Evolutionary conservation across 2,113 vertebrate genomes (phyloP).

Genomic region (Amazona guildingii): DNA sequence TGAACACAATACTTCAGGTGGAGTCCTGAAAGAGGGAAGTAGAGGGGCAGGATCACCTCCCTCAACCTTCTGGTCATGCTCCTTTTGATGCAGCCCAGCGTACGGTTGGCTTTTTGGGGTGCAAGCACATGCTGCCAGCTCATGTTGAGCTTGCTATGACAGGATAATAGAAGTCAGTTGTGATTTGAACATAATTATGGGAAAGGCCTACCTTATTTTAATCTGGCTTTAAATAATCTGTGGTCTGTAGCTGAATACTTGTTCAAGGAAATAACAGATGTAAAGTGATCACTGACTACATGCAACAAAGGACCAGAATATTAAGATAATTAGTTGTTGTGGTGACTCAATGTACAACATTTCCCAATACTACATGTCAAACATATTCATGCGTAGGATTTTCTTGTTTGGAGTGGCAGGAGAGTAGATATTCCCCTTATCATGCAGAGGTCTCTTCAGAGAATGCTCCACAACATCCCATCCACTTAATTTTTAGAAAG

Average conservation of each 20-base stretch:
- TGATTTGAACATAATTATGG: background rate
- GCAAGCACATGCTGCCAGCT: background rate
- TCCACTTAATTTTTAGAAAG: background rate
- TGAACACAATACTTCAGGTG: background rate
- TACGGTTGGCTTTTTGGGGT: background rate
- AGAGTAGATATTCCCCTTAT: background rate
- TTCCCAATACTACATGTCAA: background rate
- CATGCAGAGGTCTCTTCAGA: background rate
- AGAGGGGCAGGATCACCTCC: background rate
- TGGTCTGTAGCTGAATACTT: background rate
- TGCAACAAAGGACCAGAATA: background rate
- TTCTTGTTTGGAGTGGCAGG: background rate
- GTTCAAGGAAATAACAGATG: background rate
- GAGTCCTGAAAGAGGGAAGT: background rate
- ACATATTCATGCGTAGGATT: background rate
- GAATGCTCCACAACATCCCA: background rate
- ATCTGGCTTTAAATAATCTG: background rate
- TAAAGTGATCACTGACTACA: background rate
- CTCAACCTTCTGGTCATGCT: background rate
- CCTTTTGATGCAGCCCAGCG: background rate
- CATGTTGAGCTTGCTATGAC: background rate
- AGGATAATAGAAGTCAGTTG: background rate
- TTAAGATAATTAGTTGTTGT: background rate
- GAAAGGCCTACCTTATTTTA: background rate
- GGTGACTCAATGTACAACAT: background rate